Base-by-base conservation (phyloP, 2,888 invertebrate species). In the Chrysopilus asiliformis region DNA sequence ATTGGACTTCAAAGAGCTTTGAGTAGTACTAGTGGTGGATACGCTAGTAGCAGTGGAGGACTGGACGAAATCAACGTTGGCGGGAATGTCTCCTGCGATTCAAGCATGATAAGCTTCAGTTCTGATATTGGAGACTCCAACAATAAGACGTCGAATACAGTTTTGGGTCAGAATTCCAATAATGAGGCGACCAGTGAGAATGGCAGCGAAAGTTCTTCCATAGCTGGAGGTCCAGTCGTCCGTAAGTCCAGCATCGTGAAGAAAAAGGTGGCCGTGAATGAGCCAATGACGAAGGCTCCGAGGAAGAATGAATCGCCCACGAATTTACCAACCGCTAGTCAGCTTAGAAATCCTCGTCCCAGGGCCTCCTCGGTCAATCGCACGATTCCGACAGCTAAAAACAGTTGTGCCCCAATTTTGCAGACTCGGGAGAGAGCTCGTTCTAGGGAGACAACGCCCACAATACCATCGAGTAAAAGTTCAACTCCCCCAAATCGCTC, bases 131-230 rank as follows among this genome's bases (percentile, higher is more conserved):
- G 78, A 51, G 74, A 72, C 37, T n/a, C n/a, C n/a, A 72, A 72
- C 45, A 68, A 70, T 18, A 49, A 48, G 31, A 44, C 41, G 8
- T 36, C 39, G 14, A 46, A 36, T 33, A 39, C 8, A 67, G 67
- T 44, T 13, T 22, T 44, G 13, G 36, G 42, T 34, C 36, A 42
- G 19, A 42, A 43, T 29, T 49, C 49, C 31, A 56, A 52, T 43
- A 56, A 56, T 27, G 63, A 63, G 32, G 56, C 55, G 27, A 74
- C 73, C 34, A 76, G 76, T 52, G 77, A 77, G 48, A 75, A 73
- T 45, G 83, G 83, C 32, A 83, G 83, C 47, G 84, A 84, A 52
- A 83, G 81, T 55, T 81, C 82, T 0, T 81, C 81, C 1, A 59
- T 81, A 22, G 72, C 76, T 4, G 69, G 70, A 15, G 62, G 60